A percentile compares a stretch with the other conserved stretches of the same genome.
These are phyloP conservation scores for Drosophila picticornis DNA, from an alignment of 2,888 invertebrate species.

Conservation along the genomic window DNA sequence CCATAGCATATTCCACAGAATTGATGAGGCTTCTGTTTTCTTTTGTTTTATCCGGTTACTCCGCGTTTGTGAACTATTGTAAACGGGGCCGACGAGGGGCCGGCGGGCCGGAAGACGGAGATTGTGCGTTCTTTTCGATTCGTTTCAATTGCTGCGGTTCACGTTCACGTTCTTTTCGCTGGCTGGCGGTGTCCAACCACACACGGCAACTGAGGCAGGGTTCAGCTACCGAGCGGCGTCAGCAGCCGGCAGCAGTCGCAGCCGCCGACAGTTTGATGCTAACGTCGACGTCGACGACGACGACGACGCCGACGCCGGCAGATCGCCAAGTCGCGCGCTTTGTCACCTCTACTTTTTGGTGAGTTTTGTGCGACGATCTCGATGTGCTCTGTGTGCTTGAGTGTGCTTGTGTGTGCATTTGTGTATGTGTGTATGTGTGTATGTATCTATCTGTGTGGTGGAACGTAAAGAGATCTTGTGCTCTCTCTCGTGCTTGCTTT, in stretches of 20 bases:
- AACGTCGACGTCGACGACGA: conserved; percentile 6
- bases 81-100: neutral
- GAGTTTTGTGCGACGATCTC: conserved; percentile 58
- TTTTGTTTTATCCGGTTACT: conserved; percentile 1
- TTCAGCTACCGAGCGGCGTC: conserved; percentile 31
- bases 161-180: conserved; percentile 51
- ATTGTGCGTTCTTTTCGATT: conserved; percentile 1
- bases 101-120: conserved; percentile 6
- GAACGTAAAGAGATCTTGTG: neutral
- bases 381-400: neutral
- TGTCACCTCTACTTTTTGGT: conserved; percentile 71
- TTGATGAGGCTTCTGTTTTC: conserved; percentile 6
- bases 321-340: conserved; percentile 53
- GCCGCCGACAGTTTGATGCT: conserved; percentile 2
- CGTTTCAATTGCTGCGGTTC: conserved; percentile 21
- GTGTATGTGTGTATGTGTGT: neutral
- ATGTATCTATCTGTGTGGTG: neutral
- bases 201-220: conserved; percentile 73
- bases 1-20: conserved; percentile 19
- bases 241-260: conserved; percentile 15
- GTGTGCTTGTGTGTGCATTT: neutral
- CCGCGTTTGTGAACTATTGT: neutral
- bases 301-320: conserved; percentile 19
- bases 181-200: conserved; percentile 72
- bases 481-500: conserved; percentile 21